Percentiles rank a stretch among this genome's conserved stretches.
Conservation (phyloP, 2,113 vertebrate species). For the Zosterops hypoxanthus region DNA sequence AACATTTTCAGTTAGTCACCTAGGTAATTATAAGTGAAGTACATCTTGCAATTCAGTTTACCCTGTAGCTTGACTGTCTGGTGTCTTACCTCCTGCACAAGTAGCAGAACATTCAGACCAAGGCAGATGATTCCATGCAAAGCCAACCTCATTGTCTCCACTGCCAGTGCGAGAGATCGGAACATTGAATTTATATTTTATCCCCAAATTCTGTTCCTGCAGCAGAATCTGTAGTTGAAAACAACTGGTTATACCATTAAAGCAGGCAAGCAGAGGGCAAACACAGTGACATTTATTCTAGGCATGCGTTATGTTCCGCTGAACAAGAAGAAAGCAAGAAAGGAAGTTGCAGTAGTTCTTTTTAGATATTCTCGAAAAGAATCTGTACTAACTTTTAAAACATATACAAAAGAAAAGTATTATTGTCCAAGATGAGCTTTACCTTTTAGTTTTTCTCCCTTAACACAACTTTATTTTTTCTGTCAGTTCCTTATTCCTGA, state of each 20-base stretch:
- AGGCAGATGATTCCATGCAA: conserved; percentile 91
- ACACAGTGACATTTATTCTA: conserved; percentile 45
- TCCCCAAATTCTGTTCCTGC: conserved; percentile 95
- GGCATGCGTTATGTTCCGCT: not conserved
- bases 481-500: not conserved
- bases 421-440: not conserved
- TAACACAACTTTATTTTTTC: not conserved
- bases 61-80: conserved; percentile 28
- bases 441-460: not conserved
- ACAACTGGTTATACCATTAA: conserved; percentile 77
- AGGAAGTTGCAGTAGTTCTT: not conserved
- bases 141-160: conserved; percentile 95
- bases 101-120: conserved; percentile 97
- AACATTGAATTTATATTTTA: conserved; percentile 95
- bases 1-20: conserved; percentile 69
- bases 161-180: conserved; percentile 94
- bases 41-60: not conserved
- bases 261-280: conserved; percentile 11
- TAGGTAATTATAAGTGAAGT: conserved; percentile 30
- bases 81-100: conserved; percentile 90
- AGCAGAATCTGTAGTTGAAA: conserved; percentile 91
- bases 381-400: not conserved
- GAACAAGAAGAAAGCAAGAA: not conserved
- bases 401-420: not conserved
- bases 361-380: not conserved